Percentiles rank a stretch among this genome's conserved stretches.
These are phyloP conservation scores for Eretmochelys imbricata DNA, from an alignment of 2,113 vertebrate genomes.

Conservation along the genomic window DNA sequence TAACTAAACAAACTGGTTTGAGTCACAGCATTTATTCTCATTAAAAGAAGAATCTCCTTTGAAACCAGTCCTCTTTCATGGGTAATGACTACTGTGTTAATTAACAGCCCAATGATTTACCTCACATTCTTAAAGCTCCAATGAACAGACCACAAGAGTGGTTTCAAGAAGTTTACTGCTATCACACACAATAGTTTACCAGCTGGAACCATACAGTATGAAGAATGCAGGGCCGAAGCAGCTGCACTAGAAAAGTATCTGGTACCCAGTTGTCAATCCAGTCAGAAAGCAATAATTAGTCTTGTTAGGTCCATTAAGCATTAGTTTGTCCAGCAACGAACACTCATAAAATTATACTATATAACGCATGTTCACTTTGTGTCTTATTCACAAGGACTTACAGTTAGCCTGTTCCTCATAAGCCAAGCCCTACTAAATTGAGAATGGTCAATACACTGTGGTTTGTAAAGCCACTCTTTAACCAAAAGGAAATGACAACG, in stretches of 20 bases:
- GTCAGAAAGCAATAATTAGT: slow-evolving; percentile 5
- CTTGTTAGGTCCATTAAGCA: slow-evolving; percentile 11
- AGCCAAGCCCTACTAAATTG: neutral
- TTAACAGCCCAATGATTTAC: neutral
- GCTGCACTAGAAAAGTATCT: neutral
- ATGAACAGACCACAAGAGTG: slow-evolving; percentile 4
- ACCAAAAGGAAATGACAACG: neutral
- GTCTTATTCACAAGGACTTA: neutral
- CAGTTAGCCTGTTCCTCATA: neutral
- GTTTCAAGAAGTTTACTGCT: neutral
- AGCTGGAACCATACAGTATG: neutral
- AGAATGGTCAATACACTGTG: neutral
- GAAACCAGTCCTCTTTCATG: slow-evolving; percentile 10
- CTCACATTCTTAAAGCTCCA: slow-evolving; percentile 1
- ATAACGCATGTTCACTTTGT: neutral
- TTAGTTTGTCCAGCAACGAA: neutral
- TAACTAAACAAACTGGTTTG: slow-evolving; percentile 8
- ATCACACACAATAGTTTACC: neutral
- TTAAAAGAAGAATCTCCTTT: neutral
- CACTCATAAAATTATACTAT: neutral
- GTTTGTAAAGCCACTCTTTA: neutral
- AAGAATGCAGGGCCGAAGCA: neutral
- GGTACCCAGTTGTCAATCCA: neutral
- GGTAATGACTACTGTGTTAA: slow-evolving; percentile 6
- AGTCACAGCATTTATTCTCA: neutral